phyloP scores from a whole-genome alignment of 1,140 invertebrate genomes.

The Sitodiplosis mosellana region DNA sequence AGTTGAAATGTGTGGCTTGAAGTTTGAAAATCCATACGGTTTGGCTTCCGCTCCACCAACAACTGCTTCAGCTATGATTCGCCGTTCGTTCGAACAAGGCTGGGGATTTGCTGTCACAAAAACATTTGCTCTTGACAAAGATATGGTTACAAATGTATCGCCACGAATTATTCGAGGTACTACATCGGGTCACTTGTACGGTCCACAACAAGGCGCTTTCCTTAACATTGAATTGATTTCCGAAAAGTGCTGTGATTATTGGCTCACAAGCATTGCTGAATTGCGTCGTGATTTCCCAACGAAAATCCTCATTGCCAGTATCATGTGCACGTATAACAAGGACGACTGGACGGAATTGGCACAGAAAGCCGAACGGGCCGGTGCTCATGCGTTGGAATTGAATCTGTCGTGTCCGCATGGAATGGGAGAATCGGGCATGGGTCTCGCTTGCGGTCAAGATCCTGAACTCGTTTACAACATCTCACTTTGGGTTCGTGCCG shows the following conservation, averaged over 20 bases:
- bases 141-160: constrained; percentile 15
- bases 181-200: constrained; percentile 79
- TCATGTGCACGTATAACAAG: constrained; percentile 84
- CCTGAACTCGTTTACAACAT: constrained; percentile 75
- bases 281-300: constrained; percentile 82
- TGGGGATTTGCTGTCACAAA: constrained; percentile 96
- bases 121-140: constrained; percentile 89
- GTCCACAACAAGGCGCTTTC: constrained; percentile 85
- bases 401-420: constrained; percentile 97
- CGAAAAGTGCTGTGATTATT: constrained; percentile 87
- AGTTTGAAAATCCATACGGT: constrained; percentile 94
- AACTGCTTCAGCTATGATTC: constrained; percentile 86
- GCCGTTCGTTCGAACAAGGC: constrained; percentile 83
- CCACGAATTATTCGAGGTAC: constrained; percentile 87
- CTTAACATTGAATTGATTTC: constrained; percentile 97
- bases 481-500: constrained; percentile 68
- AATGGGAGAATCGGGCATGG: constrained; percentile 94
- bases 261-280: constrained; percentile 76
- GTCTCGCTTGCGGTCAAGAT: constrained; percentile 33
- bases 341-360: constrained; percentile 78
- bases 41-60: constrained; percentile 92
- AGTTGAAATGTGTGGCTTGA: constrained; percentile 78
- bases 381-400: constrained; percentile 86
- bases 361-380: constrained; percentile 57
- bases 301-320: constrained; percentile 87